Evolutionary conservation across 1,140 invertebrate genomes (phyloP).

Genomic region (Chrysoperla carnea): DNA sequence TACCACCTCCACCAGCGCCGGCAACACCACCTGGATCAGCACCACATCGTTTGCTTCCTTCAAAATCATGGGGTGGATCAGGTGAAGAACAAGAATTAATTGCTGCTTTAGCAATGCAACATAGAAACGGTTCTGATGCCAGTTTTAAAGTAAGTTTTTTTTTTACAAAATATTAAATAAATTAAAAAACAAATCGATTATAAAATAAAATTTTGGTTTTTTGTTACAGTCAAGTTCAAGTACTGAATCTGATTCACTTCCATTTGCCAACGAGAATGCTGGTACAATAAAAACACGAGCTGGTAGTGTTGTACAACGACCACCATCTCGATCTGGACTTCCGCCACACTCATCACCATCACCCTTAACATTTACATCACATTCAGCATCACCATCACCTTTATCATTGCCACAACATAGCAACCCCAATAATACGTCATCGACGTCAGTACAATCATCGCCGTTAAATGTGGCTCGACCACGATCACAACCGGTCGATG

Average conservation of each 20-base stretch:
- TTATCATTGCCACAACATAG: neutral
- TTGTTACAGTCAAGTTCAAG: conserved; percentile 74
- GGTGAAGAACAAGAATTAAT: conserved; percentile 37
- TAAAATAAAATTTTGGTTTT: conserved; percentile 3
- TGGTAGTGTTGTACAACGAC: conserved; percentile 19
- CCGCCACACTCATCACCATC: conserved; percentile 22
- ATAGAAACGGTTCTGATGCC: conserved; percentile 61
- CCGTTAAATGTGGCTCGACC: conserved; percentile 1
- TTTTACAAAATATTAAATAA: neutral
- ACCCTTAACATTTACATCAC: conserved; percentile 16
- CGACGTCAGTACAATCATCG: conserved; percentile 6
- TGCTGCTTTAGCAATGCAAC: conserved; percentile 44
- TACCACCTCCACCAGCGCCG: conserved; percentile 34
- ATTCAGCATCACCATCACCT: conserved; percentile 5
- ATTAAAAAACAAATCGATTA: no score
- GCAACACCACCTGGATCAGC: conserved; percentile 24
- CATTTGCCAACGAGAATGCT: conserved; percentile 97
- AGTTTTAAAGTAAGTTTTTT: conserved; percentile 55
- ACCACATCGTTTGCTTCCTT: conserved; percentile 24
- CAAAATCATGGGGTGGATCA: conserved; percentile 33
- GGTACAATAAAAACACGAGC: conserved; percentile 85
- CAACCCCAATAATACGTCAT: neutral
- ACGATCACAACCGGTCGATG: conserved; percentile 59
- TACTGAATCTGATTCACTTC: conserved; percentile 89
- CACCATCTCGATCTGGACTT: conserved; percentile 23